Conservation (phyloP, 2,113 vertebrate genomes). For the Hippocampus zosterae region DNA sequence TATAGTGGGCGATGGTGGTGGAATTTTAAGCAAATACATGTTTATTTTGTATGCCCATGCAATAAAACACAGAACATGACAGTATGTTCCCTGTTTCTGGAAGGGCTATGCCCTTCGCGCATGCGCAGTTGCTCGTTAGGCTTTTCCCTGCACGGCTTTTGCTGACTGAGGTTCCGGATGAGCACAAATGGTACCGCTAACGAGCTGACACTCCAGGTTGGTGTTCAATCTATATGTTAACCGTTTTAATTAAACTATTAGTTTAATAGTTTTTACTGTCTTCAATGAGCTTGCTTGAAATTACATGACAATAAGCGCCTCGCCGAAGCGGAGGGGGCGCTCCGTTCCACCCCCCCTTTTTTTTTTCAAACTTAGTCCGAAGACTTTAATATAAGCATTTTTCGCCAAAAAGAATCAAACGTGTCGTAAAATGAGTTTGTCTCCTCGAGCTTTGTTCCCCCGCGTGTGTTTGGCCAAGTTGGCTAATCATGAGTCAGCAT, state of each 20-base stretch:
- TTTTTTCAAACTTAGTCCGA: neutral
- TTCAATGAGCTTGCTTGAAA: neutral
- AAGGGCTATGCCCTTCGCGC: neutral
- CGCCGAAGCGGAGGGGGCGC: slow-evolving; percentile 5
- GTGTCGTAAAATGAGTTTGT: neutral
- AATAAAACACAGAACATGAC: slow-evolving; percentile 25
- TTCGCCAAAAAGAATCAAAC: neutral
- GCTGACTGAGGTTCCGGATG: slow-evolving; percentile 19
- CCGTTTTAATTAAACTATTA: neutral
- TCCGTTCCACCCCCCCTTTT: no score
- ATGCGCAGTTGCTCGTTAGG: neutral
- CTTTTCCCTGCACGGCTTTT: neutral
- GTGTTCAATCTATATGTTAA: slow-evolving; percentile 4
- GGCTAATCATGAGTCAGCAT: slow-evolving; percentile 65
- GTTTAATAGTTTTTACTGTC: no score
- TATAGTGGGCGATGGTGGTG: neutral
- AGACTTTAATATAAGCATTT: neutral
- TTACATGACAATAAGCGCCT: slow-evolving; percentile 14
- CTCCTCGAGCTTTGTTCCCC: neutral
- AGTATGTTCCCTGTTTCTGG: neutral
- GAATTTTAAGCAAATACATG: slow-evolving; percentile 29
- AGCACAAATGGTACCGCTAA: slow-evolving; percentile 20
- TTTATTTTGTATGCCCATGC: slow-evolving; percentile 35
- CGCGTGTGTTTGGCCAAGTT: slow-evolving; percentile 22
- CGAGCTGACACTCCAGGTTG: slow-evolving; percentile 54